A percentile compares a stretch with the other conserved stretches of the same genome.
phyloP scores from a whole-genome alignment of 2,888 invertebrate species.

The Dastarcus helophoroides region DNA sequence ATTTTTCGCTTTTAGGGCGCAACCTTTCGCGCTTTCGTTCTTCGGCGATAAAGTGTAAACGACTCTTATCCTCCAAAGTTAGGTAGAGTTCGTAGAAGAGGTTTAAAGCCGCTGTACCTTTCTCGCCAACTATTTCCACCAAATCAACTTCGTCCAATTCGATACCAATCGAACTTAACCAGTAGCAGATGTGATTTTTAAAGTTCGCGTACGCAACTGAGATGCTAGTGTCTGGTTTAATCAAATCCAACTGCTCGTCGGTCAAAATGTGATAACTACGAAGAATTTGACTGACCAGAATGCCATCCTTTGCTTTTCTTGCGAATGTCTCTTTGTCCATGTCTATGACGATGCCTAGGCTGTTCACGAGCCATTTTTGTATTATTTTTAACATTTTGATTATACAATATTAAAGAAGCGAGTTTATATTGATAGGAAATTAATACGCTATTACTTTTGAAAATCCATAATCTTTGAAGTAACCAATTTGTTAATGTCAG shows the following conservation, averaged over 20 bases:
- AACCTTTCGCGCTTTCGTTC: slow-evolving; percentile 33
- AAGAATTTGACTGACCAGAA: slow-evolving; percentile 44
- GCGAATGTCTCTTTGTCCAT: slow-evolving; percentile 46
- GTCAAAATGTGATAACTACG: slow-evolving; percentile 48
- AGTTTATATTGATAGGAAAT: too few relatives aligned
- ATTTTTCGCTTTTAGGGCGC: slow-evolving; percentile 25
- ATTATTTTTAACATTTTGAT: slow-evolving; percentile 49
- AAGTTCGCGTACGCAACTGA: slow-evolving; percentile 37
- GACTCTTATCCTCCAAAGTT: slow-evolving; percentile 46
- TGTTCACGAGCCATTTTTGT: slow-evolving; percentile 47
- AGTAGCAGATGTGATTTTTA: slow-evolving; percentile 37
- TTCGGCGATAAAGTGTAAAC: slow-evolving; percentile 42
- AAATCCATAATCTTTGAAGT: too few relatives aligned
- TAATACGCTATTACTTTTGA: too few relatives aligned
- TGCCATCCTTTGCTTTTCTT: slow-evolving; percentile 45
- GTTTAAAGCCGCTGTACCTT: slow-evolving; percentile 41
- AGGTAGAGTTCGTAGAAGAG: slow-evolving; percentile 52
- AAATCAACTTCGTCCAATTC: slow-evolving; percentile 37
- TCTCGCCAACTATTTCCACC: slow-evolving; percentile 40
- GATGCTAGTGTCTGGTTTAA: slow-evolving; percentile 28
- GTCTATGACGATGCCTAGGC: slow-evolving; percentile 43
- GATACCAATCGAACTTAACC: slow-evolving; percentile 44
- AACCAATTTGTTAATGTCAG: too few relatives aligned
- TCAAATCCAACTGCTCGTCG: slow-evolving; percentile 41
- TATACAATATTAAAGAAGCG: too few relatives aligned